These are phyloP conservation scores for Caenorhabditis panamensis DNA, from an alignment of 2,888 invertebrate species.

Conservation along the genomic window DNA sequence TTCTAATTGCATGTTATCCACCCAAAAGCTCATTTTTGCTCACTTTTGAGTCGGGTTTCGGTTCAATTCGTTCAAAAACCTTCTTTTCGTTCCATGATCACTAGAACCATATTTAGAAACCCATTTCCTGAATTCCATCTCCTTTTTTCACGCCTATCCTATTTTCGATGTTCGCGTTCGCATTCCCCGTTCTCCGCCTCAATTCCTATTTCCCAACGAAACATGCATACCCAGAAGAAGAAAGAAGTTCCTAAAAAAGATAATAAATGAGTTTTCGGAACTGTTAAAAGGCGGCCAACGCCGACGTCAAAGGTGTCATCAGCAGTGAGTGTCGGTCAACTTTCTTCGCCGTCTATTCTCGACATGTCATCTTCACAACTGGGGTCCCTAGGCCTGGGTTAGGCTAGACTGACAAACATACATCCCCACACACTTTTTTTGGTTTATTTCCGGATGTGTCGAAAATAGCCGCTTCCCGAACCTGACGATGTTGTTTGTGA, in stretches of 20 bases:
- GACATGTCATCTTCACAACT: background rate
- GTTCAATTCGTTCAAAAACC: too few relatives aligned
- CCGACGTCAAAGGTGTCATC: slow-evolving; percentile 4
- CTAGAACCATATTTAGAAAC: background rate
- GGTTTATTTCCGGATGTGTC: slow-evolving; percentile 59
- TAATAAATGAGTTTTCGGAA: slow-evolving; percentile 15
- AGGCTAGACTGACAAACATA: background rate
- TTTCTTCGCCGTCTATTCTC: slow-evolving; percentile 2
- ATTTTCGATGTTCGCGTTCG: background rate
- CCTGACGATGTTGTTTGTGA: slow-evolving; percentile 60
- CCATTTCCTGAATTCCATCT: background rate
- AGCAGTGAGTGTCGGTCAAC: background rate
- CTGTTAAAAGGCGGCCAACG: slow-evolving; percentile 4
- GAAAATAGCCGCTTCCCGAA: slow-evolving; percentile 44
- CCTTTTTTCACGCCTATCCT: background rate
- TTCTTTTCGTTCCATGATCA: too few relatives aligned
- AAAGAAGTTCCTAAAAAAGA: slow-evolving; percentile 3
- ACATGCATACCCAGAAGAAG: background rate
- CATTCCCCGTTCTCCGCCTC: too few relatives aligned
- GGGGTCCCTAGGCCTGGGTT: background rate
- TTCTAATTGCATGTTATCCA: too few relatives aligned
- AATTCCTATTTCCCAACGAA: background rate
- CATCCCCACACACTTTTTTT: background rate
- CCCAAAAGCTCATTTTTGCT: too few relatives aligned
- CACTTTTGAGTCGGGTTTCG: too few relatives aligned